Percentiles rank a stretch among this genome's conserved stretches.
phyloP scores from a whole-genome alignment of 2,888 invertebrate genomes.

The Branchipolynoe longqiensis region DNA sequence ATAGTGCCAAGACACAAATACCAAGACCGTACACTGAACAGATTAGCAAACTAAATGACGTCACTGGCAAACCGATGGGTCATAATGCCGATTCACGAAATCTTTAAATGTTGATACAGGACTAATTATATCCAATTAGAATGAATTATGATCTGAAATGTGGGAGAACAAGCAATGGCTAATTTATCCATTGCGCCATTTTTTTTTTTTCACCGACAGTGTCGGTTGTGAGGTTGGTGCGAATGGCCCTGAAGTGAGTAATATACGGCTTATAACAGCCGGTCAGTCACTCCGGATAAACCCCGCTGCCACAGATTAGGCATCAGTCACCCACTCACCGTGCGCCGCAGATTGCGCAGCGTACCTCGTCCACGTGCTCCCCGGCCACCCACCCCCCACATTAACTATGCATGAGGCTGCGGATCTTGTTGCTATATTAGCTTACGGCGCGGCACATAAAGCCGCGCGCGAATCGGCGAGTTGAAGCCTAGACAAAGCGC shows the following conservation, averaged over 20 bases:
- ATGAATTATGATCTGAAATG: too few relatives aligned
- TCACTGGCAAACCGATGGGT: too few relatives aligned
- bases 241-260: neutral
- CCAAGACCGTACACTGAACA: too few relatives aligned
- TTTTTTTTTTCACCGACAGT: too few relatives aligned
- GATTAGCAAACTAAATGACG: too few relatives aligned
- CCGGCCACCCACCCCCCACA: neutral
- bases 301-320: neutral
- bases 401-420: slow-evolving; percentile 33
- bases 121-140: too few relatives aligned
- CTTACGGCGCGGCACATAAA: slow-evolving; percentile 25
- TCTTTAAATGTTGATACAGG: too few relatives aligned
- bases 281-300: slow-evolving; percentile 24
- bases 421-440: slow-evolving; percentile 47
- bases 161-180: too few relatives aligned
- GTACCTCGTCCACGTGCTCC: neutral
- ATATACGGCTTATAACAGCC: slow-evolving; percentile 42
- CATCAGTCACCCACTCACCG: slow-evolving; percentile 23
- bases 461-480: neutral
- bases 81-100: too few relatives aligned
- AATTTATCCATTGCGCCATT: too few relatives aligned
- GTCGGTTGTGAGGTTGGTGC: too few relatives aligned
- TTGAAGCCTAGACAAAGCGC: slow-evolving; percentile 29
- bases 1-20: too few relatives aligned
- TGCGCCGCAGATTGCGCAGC: neutral